phyloP scores from a whole-genome alignment of 2,888 invertebrate genomes.

The Trypoxylon attenuatum region DNA sequence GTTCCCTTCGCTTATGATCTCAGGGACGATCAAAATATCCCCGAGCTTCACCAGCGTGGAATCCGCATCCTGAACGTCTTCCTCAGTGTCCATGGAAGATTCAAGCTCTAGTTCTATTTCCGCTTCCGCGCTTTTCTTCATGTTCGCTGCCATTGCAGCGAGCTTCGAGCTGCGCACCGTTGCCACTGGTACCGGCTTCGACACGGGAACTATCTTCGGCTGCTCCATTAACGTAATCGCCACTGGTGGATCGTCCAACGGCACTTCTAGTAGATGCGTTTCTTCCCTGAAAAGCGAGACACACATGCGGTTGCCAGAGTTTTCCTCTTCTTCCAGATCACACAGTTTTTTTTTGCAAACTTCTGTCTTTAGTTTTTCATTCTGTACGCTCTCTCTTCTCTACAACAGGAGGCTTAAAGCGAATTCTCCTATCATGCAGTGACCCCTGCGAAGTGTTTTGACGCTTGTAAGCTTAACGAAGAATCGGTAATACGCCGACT shows the following conservation, averaged over 20 bases:
- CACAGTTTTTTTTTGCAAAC: too few species aligned
- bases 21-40: conserved; percentile 62
- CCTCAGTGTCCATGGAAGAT: conserved; percentile 36
- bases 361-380: too few species aligned
- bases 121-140: conserved; percentile 56
- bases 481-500: too few species aligned
- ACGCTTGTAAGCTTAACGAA: too few species aligned
- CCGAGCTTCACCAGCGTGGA: conserved; percentile 54
- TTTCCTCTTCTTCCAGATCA: too few species aligned
- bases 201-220: conserved; percentile 41
- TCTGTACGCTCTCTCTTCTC: too few species aligned
- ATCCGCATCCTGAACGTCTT: conserved; percentile 43
- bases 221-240: conserved; percentile 29
- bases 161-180: conserved; percentile 70
- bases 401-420: too few species aligned
- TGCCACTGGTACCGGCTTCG: conserved; percentile 64
- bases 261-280: conserved; percentile 65
- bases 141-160: conserved; percentile 71
- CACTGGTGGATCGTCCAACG: conserved; percentile 45
- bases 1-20: conserved; percentile 35
- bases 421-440: too few species aligned
- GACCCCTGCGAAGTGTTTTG: too few species aligned
- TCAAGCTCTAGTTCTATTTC: conserved; percentile 50
- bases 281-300: conserved; percentile 67
- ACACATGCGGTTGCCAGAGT: too few species aligned